Evolutionary conservation across 2,888 invertebrate genomes (phyloP).

Genomic region (Oxycera nigricornis): DNA sequence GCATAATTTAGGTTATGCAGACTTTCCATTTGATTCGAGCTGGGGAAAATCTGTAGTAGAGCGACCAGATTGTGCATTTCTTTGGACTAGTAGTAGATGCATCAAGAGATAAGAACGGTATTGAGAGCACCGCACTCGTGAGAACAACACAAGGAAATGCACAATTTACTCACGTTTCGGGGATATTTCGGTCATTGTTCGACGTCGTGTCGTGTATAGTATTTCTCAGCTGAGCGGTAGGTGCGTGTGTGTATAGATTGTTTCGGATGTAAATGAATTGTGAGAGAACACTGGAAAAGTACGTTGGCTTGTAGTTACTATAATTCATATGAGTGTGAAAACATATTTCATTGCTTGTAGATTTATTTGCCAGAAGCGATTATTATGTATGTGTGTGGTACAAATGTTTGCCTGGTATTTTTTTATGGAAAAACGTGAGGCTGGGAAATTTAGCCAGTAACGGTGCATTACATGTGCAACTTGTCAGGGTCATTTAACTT

Average conservation of each 20-base stretch:
- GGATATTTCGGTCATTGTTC: conserved; percentile 24
- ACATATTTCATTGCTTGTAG: too few relatives aligned
- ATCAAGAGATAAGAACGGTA: background rate
- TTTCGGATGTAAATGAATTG: background rate
- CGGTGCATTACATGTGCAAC: too few relatives aligned
- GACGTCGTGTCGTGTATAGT: background rate
- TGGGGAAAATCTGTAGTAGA: background rate
- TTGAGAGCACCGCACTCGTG: background rate
- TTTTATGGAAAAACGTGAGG: too few relatives aligned
- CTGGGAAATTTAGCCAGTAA: too few relatives aligned
- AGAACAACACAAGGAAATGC: conserved; percentile 9
- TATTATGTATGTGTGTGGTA: background rate
- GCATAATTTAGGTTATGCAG: background rate
- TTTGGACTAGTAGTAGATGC: background rate
- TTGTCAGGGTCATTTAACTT: too few relatives aligned
- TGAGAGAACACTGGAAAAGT: background rate
- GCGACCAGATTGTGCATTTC: conserved; percentile 6
- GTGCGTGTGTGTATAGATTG: background rate
- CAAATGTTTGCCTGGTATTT: too few relatives aligned
- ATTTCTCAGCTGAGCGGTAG: too few relatives aligned
- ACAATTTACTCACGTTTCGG: conserved; percentile 3
- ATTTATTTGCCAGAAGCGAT: background rate
- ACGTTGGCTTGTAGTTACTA: background rate
- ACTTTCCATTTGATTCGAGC: background rate
- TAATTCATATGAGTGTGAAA: background rate